Percentiles rank a stretch among this genome's conserved stretches.
Evolutionary conservation across 2,797 vertebrate genomes (phyloP).

Genomic region (Myiothlypis coronata): DNA sequence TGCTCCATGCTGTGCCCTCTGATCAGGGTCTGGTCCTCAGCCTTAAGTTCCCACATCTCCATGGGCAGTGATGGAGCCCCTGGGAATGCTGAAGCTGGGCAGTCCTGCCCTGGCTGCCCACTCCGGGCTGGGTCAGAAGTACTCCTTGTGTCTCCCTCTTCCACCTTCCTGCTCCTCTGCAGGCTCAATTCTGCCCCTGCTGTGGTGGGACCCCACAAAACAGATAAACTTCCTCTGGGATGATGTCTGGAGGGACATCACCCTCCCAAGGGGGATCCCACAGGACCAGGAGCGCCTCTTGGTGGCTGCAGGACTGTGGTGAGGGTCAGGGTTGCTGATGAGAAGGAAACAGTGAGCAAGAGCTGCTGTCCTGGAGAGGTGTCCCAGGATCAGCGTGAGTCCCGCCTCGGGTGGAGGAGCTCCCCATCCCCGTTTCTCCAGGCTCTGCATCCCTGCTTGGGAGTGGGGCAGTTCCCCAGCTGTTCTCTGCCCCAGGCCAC

Average conservation of each 20-base stretch:
- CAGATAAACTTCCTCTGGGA: background rate
- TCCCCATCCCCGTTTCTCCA: background rate
- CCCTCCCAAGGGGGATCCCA: background rate
- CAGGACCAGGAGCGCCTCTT: background rate
- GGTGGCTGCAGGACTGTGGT: background rate
- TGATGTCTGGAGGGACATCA: background rate
- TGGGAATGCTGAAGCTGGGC: background rate
- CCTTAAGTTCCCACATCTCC: background rate
- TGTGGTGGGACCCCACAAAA: background rate
- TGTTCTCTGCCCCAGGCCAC: background rate
- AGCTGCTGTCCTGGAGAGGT: background rate
- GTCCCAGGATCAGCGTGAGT: fast-evolving
- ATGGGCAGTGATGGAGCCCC: background rate
- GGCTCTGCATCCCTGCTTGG: background rate
- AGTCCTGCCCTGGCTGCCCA: background rate
- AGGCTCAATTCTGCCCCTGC: background rate
- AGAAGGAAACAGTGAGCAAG: background rate
- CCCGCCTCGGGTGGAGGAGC: background rate
- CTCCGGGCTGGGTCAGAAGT: background rate
- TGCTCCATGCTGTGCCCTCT: background rate
- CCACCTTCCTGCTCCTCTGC: background rate
- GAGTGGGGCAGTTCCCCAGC: fast-evolving
- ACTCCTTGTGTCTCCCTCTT: background rate
- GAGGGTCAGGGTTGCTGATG: background rate
- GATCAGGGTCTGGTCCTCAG: background rate